Evolutionary conservation across 1,140 invertebrate species (phyloP).

Genomic region (Choristoneura fumiferana): DNA sequence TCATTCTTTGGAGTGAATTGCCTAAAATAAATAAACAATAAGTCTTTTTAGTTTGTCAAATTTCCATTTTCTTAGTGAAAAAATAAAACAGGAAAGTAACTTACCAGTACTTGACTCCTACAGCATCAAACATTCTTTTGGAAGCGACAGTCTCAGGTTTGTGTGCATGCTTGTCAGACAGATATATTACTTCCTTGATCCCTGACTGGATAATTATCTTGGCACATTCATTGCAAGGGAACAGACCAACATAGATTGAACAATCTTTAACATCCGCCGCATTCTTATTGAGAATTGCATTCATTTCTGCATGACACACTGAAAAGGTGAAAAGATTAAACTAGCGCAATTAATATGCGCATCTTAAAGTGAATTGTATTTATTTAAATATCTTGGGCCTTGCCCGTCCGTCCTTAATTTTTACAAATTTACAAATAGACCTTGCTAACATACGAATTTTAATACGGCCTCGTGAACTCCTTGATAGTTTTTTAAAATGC

Average conservation of each 20-base stretch:
- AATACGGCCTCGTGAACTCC: not conserved
- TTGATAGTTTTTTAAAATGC: not conserved
- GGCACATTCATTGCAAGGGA: constrained; percentile 98
- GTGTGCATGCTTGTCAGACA: constrained; percentile 88
- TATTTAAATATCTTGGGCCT: too few species aligned
- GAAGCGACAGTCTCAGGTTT: constrained; percentile 86
- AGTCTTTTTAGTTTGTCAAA: not conserved
- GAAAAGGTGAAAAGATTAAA: constrained; percentile 58
- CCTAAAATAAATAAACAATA: constrained; percentile 71
- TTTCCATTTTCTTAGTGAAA: too few species aligned
- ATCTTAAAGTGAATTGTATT: too few species aligned
- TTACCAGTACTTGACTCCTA: constrained; percentile 82
- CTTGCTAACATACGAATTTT: not conserved
- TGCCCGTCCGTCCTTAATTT: too few species aligned
- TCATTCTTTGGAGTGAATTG: constrained; percentile 82
- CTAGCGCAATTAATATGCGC: too few species aligned
- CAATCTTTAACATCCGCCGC: constrained; percentile 86
- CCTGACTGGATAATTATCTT: constrained; percentile 98
- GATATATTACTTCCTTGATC: constrained; percentile 88
- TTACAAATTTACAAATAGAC: too few species aligned
- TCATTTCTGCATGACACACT: constrained; percentile 99
- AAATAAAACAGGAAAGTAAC: too few species aligned
- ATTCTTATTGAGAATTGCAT: constrained; percentile 97
- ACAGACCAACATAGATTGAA: constrained; percentile 91
- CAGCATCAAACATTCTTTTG: constrained; percentile 88